A percentile compares a stretch with the other conserved stretches of the same genome.
phyloP scores from a whole-genome alignment of 2,888 invertebrate genomes.

The Pocota personata region DNA sequence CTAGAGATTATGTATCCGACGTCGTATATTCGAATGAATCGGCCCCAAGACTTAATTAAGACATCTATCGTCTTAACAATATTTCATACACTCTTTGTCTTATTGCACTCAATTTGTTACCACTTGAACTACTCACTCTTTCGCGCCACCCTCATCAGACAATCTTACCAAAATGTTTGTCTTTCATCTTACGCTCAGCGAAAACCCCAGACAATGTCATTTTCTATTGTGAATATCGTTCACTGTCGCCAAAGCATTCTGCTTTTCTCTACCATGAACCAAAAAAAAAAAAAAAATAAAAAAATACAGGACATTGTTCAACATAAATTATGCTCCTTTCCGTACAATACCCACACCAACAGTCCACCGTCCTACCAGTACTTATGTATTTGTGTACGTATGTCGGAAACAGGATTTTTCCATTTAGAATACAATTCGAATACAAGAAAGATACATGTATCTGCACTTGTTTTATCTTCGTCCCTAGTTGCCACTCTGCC shows the following conservation, averaged over 20 bases:
- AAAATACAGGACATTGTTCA: background rate
- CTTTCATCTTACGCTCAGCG: background rate
- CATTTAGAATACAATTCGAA: conserved; percentile 46
- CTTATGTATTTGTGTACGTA: background rate
- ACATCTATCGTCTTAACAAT: background rate
- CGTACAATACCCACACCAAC: background rate
- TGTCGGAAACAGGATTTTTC: conserved; percentile 43
- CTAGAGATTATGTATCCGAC: too few relatives aligned
- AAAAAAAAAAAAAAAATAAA: background rate
- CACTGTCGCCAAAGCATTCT: background rate
- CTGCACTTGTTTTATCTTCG: conserved; percentile 10
- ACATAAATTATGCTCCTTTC: conserved; percentile 22
- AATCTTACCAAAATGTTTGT: background rate
- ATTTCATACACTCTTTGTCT: background rate
- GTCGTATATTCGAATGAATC: too few relatives aligned
- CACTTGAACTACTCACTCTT: background rate
- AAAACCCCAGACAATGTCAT: background rate
- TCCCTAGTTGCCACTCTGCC: background rate
- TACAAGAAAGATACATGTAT: conserved; percentile 27
- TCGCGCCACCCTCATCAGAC: background rate
- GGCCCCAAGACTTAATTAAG: too few relatives aligned
- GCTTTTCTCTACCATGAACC: background rate
- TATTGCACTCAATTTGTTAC: background rate
- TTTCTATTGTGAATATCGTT: background rate
- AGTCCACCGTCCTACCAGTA: background rate